Percentiles rank a stretch among this genome's conserved stretches.
Conservation (phyloP, 2,797 vertebrate species). For the Galago senegalensis region DNA sequence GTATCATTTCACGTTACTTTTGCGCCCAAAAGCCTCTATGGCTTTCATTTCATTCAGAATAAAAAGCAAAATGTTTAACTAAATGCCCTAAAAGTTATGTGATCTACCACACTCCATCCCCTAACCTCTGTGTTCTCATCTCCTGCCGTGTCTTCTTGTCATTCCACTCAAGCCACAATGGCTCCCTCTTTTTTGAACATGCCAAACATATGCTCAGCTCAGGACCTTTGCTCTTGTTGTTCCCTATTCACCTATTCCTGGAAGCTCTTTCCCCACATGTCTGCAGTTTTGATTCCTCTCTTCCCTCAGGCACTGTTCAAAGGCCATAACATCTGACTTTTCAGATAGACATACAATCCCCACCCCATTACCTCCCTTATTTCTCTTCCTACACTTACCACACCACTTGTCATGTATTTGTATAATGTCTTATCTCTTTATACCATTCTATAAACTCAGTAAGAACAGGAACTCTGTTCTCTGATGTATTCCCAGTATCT, state of each 20-base stretch:
- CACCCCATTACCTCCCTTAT: background rate
- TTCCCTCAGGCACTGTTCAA: background rate
- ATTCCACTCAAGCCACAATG: background rate
- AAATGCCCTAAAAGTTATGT: background rate
- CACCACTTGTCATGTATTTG: background rate
- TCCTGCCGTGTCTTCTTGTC: background rate
- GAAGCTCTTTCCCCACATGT: background rate
- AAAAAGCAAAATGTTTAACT: background rate
- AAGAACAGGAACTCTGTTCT: conserved; percentile 37
- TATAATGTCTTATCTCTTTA: background rate
- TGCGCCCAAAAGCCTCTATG: background rate
- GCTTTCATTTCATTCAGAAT: conserved; percentile 15
- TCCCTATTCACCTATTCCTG: background rate
- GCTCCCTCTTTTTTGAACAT: background rate
- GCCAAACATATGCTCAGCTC: background rate
- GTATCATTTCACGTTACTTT: background rate
- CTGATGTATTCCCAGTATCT: background rate
- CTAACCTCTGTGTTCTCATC: background rate
- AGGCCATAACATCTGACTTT: background rate
- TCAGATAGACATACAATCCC: background rate
- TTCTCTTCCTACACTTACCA: conserved; percentile 20
- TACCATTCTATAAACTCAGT: background rate
- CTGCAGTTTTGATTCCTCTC: background rate
- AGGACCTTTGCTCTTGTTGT: background rate
- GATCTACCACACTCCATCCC: background rate